These are phyloP conservation scores for Aporophyla lueneburgensis DNA, from an alignment of 2,888 invertebrate genomes.

Conservation along the genomic window DNA sequence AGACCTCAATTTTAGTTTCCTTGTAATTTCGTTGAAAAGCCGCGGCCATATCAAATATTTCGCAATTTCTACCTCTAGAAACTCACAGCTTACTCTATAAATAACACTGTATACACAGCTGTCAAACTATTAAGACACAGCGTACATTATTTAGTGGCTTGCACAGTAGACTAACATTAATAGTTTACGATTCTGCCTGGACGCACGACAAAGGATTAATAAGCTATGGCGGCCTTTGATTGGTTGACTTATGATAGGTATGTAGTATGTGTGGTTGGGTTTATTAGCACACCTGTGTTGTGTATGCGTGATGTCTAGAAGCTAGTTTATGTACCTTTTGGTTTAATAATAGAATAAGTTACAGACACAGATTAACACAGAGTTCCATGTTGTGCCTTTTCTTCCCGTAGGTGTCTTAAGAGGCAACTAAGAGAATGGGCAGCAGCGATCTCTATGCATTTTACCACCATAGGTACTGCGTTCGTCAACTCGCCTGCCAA, in stretches of 20 bases:
- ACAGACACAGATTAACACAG: too few species aligned
- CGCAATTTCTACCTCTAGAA: neutral
- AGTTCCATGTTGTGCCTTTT: too few species aligned
- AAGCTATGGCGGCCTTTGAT: constrained; percentile 13
- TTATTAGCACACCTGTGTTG: constrained; percentile 6
- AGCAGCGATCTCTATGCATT: too few species aligned
- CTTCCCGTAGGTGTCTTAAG: too few species aligned
- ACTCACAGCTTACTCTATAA: constrained; percentile 9
- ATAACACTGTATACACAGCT: constrained; percentile 18
- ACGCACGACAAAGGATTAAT: constrained; percentile 33
- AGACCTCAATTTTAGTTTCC: neutral
- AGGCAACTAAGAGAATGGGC: too few species aligned
- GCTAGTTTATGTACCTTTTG: neutral
- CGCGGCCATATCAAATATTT: neutral
- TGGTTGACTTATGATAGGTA: constrained; percentile 8
- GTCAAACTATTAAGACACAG: constrained; percentile 28
- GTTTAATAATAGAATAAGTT: too few species aligned
- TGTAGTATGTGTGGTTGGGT: neutral
- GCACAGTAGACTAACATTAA: constrained; percentile 8
- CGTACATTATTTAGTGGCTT: constrained; percentile 25
- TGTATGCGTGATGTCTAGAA: neutral
- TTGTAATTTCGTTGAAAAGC: neutral
- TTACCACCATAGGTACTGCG: too few species aligned
- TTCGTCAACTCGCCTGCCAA: too few species aligned
- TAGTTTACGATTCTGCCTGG: constrained; percentile 37